Percentiles rank a stretch among this genome's conserved stretches.
These are phyloP conservation scores for Pogona vitticeps DNA, from an alignment of 2,113 vertebrate genomes.

Conservation along the genomic window DNA sequence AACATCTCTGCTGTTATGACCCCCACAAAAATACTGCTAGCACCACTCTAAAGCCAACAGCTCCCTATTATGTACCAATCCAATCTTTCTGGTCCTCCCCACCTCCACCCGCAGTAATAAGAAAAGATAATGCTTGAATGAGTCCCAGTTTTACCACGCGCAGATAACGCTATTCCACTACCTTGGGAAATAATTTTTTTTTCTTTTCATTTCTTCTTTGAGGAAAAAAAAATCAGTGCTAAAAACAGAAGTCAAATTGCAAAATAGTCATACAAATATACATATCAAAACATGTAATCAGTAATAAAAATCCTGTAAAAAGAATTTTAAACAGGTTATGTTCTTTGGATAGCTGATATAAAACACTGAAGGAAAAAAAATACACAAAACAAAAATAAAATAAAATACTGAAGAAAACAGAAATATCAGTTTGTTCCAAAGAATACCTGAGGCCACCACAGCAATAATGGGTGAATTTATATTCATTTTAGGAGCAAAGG, in stretches of 20 bases:
- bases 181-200: not conserved
- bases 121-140: not conserved
- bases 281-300: not conserved
- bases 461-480: not conserved
- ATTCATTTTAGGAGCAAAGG: conserved; percentile 16
- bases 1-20: not conserved
- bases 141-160: not conserved
- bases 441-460: not conserved
- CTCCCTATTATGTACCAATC: not conserved
- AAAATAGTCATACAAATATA: not conserved
- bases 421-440: not conserved
- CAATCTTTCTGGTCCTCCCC: not conserved
- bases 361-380: not conserved
- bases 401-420: not conserved
- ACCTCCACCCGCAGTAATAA: not conserved
- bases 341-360: not conserved
- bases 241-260: conserved; percentile 5
- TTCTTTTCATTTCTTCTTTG: not conserved
- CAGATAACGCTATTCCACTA: not conserved
- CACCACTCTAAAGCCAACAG: not conserved
- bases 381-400: not conserved
- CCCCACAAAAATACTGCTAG: not conserved
- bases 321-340: not conserved
- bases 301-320: not conserved
- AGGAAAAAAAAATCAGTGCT: not conserved